Conservation (phyloP, 2,113 vertebrate genomes). For the Anhinga anhinga region DNA sequence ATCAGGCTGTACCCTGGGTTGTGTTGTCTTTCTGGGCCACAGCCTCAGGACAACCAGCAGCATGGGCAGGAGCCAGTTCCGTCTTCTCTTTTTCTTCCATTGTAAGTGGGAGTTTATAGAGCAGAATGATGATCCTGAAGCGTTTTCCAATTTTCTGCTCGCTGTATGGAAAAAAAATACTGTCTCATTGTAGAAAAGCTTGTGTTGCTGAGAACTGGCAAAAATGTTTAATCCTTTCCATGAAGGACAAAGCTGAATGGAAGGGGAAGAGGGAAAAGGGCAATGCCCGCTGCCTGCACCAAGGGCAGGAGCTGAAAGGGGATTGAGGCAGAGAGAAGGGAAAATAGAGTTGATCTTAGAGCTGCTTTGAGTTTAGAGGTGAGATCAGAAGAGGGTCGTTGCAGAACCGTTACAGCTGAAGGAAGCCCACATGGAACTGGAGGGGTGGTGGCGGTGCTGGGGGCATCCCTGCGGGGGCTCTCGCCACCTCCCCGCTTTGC, state of each 20-base stretch:
- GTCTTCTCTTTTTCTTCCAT: fast-evolving
- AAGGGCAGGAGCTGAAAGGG: fast-evolving
- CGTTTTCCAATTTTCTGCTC: fast-evolving
- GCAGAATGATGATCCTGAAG: background rate
- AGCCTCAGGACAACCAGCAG: background rate
- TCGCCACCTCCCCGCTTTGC: background rate
- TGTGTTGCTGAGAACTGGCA: fast-evolving
- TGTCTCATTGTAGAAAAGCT: background rate
- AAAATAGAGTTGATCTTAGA: fast-evolving
- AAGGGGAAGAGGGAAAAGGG: background rate
- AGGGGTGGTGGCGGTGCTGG: background rate
- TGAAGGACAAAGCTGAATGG: background rate
- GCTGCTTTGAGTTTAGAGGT: background rate
- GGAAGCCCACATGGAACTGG: fast-evolving
- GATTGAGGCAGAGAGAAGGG: fast-evolving
- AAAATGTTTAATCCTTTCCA: background rate
- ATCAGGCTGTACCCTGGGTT: fast-evolving
- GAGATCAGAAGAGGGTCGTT: background rate
- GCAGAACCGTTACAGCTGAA: fast-evolving
- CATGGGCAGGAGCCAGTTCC: background rate
- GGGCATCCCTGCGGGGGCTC: background rate
- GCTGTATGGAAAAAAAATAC: fast-evolving
- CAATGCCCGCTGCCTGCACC: fast-evolving
- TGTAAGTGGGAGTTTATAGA: background rate
- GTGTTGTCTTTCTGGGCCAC: background rate